phyloP scores from a whole-genome alignment of 2,797 vertebrate species.

The Potorous gilbertii region DNA sequence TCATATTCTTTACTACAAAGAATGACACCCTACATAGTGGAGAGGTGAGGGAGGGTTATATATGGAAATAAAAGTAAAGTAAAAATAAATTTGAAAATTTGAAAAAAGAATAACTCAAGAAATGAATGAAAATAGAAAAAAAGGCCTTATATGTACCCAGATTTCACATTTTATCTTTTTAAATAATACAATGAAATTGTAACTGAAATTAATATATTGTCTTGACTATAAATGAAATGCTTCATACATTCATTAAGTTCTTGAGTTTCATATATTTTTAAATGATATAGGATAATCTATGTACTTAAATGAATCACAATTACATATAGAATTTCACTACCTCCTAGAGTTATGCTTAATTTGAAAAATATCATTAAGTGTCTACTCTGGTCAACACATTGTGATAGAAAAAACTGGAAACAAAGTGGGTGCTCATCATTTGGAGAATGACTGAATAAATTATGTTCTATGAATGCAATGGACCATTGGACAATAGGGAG shows the following conservation, averaged over 20 bases:
- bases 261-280: not conserved
- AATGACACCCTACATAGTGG: not conserved
- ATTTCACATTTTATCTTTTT: not conserved
- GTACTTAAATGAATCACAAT: not conserved
- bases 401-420: not conserved
- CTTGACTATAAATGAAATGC: not conserved
- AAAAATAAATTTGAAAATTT: not conserved
- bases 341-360: not conserved
- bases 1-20: not conserved
- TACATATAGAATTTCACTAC: not conserved
- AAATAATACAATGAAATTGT: not conserved
- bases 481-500: not conserved
- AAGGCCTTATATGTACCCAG: not conserved
- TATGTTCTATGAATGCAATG: not conserved
- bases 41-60: not conserved
- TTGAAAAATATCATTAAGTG: not conserved
- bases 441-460: not conserved
- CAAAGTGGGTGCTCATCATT: not conserved
- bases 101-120: not conserved
- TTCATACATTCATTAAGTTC: not conserved
- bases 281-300: not conserved
- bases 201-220: too few relatives aligned
- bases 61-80: not conserved
- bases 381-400: not conserved
- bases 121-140: not conserved